phyloP scores from a whole-genome alignment of 2,888 invertebrate genomes.

The Limenitis camilla region DNA sequence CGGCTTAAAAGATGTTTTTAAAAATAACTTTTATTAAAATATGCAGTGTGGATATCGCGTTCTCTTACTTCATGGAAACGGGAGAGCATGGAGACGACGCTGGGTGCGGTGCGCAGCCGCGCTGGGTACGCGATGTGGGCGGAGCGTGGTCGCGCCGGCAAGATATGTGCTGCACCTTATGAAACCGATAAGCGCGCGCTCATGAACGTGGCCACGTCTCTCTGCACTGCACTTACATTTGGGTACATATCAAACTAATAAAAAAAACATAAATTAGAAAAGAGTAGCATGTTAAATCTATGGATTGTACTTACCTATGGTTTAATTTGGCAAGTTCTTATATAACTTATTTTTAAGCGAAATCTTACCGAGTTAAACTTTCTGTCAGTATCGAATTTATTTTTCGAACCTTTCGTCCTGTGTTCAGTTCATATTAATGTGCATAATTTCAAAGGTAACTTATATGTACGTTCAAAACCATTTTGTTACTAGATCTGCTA shows the following conservation, averaged over 20 bases:
- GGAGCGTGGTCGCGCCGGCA: conserved; percentile 86
- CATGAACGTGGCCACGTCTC: conserved; percentile 82
- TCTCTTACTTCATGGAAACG: conserved; percentile 78
- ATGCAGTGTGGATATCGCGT: conserved; percentile 82
- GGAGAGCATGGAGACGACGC: conserved; percentile 79
- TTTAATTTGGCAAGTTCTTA: too few species aligned
- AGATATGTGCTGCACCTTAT: conserved; percentile 86
- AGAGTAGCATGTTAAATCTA: too few species aligned
- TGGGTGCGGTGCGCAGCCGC: conserved; percentile 79
- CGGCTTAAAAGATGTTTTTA: too few species aligned
- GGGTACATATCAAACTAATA: conserved; percentile 63
- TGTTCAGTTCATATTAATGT: too few species aligned
- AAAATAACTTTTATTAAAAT: background rate
- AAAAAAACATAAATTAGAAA: too few species aligned
- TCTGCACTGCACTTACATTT: conserved; percentile 85
- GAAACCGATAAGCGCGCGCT: conserved; percentile 77
- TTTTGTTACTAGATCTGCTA: conserved; percentile 74
- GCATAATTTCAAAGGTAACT: too few species aligned
- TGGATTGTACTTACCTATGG: too few species aligned
- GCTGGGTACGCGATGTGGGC: conserved; percentile 90
- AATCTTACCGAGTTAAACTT: too few species aligned
- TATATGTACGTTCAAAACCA: background rate
- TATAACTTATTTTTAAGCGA: too few species aligned
- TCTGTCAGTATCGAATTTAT: too few species aligned
- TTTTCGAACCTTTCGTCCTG: too few species aligned